These are phyloP conservation scores for Clivina fossor DNA, from an alignment of 2,888 invertebrate species.

Conservation along the genomic window DNA sequence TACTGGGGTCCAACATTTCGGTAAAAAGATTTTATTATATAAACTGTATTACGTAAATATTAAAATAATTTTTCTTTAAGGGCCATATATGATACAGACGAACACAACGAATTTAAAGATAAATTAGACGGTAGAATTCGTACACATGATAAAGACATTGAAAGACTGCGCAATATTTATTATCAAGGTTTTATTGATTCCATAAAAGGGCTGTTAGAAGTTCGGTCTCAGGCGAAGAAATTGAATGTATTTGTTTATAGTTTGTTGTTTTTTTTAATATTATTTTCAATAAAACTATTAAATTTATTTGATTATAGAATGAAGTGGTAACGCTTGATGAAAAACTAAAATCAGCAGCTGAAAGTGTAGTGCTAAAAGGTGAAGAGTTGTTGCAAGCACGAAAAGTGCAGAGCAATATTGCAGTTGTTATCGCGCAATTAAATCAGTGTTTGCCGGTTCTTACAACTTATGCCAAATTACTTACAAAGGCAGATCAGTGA, in stretches of 20 bases:
- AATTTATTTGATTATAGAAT: slow-evolving; percentile 51
- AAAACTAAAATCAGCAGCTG: slow-evolving; percentile 57
- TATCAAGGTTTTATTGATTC: slow-evolving; percentile 99
- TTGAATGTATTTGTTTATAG: slow-evolving; percentile 83
- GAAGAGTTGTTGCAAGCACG: slow-evolving; percentile 85
- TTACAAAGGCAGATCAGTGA: slow-evolving; percentile 89
- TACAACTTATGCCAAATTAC: slow-evolving; percentile 92
- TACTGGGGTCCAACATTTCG: slow-evolving; percentile 91
- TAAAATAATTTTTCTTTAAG: slow-evolving; percentile 56
- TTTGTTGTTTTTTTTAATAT: slow-evolving; percentile 46
- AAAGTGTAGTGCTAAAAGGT: slow-evolving; percentile 72
- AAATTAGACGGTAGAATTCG: slow-evolving; percentile 88
- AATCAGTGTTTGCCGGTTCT: slow-evolving; percentile 92
- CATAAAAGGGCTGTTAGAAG: slow-evolving; percentile 90
- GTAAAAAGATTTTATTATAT: too few relatives aligned
- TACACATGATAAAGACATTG: slow-evolving; percentile 96
- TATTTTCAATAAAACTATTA: slow-evolving; percentile 6
- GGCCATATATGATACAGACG: slow-evolving; percentile 91
- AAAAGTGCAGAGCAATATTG: slow-evolving; percentile 91
- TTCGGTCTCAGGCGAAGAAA: slow-evolving; percentile 88
- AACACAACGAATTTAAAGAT: slow-evolving; percentile 82
- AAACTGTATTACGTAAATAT: too few relatives aligned
- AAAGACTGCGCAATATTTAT: slow-evolving; percentile 95
- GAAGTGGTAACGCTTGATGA: slow-evolving; percentile 60
- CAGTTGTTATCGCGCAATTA: slow-evolving; percentile 89